phyloP scores from a whole-genome alignment of 2,113 vertebrate genomes.

The Channa argus region DNA sequence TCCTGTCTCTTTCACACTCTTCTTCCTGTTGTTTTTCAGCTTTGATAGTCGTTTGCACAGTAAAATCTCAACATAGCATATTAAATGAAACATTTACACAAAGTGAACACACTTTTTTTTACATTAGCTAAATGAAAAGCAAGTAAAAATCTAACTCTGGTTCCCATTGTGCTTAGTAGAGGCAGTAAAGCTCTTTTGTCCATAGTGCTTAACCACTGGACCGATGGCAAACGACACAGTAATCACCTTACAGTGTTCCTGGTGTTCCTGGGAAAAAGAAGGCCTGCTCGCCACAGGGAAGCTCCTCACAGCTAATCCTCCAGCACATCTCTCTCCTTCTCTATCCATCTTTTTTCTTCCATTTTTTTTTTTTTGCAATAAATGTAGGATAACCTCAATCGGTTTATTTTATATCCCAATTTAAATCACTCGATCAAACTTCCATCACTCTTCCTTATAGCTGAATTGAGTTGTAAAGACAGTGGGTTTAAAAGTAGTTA shows the following conservation, averaged over 20 bases:
- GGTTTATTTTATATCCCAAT: constrained; percentile 17
- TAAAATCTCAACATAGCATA: not conserved
- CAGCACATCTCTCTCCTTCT: constrained; percentile 58
- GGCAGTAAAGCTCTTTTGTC: constrained; percentile 66
- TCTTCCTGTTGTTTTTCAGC: not conserved
- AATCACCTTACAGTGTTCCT: constrained; percentile 87
- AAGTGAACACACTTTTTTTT: not conserved
- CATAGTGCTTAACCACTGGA: constrained; percentile 84
- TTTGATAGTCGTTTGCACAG: not conserved
- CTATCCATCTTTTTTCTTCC: constrained; percentile 12
- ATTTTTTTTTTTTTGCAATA: not conserved
- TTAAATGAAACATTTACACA: not conserved
- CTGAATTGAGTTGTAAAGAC: not conserved
- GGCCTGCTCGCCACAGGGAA: constrained; percentile 75
- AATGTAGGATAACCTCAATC: constrained; percentile 23
- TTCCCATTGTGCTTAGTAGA: constrained; percentile 69
- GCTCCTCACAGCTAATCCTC: constrained; percentile 80
- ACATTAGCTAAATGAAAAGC: constrained; percentile 20
- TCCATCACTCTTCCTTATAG: not conserved
- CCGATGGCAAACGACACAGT: constrained; percentile 83
- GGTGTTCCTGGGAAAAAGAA: constrained; percentile 68
- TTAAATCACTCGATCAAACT: not conserved
- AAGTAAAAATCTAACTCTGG: constrained; percentile 24
- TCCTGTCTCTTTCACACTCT: not conserved
- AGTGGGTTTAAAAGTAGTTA: not conserved